Evolutionary conservation across 2,797 vertebrate species (phyloP), one percentile per base, ranked within the genome.

Genomic region (Spheniscus humboldti): DNA sequence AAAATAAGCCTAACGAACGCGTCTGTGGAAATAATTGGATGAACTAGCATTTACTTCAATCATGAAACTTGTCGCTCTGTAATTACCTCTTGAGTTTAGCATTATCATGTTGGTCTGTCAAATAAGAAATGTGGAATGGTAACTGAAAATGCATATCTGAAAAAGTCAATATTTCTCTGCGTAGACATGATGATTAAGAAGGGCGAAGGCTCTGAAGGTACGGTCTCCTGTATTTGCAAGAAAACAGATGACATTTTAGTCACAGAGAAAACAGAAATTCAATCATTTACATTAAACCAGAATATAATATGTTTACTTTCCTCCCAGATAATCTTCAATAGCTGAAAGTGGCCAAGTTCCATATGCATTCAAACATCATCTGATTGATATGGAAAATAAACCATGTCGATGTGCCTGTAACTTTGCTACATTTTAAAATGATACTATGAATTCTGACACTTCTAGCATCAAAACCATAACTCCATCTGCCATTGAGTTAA

Each of bases 21-120:
- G 50, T n/a, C 71, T 87, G 19, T 91, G 62, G 56, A 87, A 92
- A 57, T 91, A 94, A 94, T 77, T 94, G 82, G 37, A 72, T 83
- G 76, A 91, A 78, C 25, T 53, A 73, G 43, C 12, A 62, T 52
- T 47, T 66, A 59, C 48, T 92, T 95, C 55, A 82, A 1, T 85
- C 35, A 52, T 48, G 43, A 86, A 95, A 45, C 62, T 83, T 90
- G 43, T 68, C 2, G 7, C 20, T 83, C 39, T 79, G n/a, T 94
- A 94, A 92, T 94, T 92, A 84, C 27, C 50, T 81, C 47, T 77
- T 43, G 53, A 77, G 82, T 60, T 83, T 30, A 90, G 47, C 33
- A 69, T 86, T 83, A 60, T 77, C 37, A 0, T 13, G 8, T 81
- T 92, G 79, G 9, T 83, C 81, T 92, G 64, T 94, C 87, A 90